A percentile compares a stretch with the other conserved stretches of the same genome.
Evolutionary conservation across 2,888 invertebrate genomes (phyloP).

Genomic region (Patella caerulea): DNA sequence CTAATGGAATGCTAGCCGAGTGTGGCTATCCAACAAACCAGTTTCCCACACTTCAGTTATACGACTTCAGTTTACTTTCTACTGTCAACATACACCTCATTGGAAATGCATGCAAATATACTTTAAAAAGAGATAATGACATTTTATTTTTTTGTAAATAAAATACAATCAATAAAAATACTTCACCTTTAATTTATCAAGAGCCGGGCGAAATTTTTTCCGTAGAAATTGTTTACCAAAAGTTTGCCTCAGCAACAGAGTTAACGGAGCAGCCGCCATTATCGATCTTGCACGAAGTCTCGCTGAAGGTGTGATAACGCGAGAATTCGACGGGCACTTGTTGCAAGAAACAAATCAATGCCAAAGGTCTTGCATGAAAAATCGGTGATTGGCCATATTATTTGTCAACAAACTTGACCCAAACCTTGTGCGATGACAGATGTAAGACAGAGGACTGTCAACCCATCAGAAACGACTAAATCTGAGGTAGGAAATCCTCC

Average conservation of each 20-base stretch:
- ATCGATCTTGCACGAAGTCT: slow-evolving; percentile 20
- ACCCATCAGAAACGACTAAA: neutral
- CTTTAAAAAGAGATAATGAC: too few relatives aligned
- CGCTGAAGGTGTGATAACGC: slow-evolving; percentile 16
- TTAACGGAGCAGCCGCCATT: slow-evolving; percentile 33
- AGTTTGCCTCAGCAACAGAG: slow-evolving; percentile 31
- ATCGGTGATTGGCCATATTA: neutral
- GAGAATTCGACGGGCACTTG: slow-evolving; percentile 19
- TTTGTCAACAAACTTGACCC: slow-evolving; percentile 19
- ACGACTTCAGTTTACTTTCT: neutral
- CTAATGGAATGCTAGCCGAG: too few relatives aligned
- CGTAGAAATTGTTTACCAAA: slow-evolving; percentile 28
- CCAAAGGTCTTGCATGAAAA: neutral
- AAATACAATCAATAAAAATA: slow-evolving; percentile 8
- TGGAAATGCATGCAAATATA: too few relatives aligned
- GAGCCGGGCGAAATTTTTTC: slow-evolving; percentile 24
- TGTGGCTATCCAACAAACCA: neutral
- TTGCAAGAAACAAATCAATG: neutral
- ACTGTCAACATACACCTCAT: too few relatives aligned
- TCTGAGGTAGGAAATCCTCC: neutral
- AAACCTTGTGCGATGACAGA: slow-evolving; percentile 3
- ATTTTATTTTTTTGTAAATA: neutral
- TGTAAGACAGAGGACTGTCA: neutral
- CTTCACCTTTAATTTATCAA: slow-evolving; percentile 27
- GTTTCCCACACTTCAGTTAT: slow-evolving; percentile 6